Base-by-base conservation (phyloP, 2,888 invertebrate species). In the Drosophila limbata region DNA sequence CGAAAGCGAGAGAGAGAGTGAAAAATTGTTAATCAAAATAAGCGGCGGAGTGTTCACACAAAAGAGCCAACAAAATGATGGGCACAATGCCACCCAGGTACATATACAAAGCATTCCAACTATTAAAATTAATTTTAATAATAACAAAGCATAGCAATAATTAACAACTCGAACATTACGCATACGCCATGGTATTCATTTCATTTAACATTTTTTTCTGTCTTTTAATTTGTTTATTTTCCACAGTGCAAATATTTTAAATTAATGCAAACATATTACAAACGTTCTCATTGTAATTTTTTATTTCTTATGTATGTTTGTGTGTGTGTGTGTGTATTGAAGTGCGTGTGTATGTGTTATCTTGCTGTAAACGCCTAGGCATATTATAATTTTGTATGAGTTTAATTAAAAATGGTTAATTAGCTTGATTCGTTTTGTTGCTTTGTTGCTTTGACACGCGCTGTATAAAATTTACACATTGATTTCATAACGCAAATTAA, bases 71-170 rank as follows among this genome's bases (percentile, higher is more conserved):
- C 92, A 92, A 92, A 92, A 93, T 93, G 93, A 92, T 93, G 92
- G 92, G 92, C 91, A 92, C 93, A 91, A 93, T 93, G 92, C 93
- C 92, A 89, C 92, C 92, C 92, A 93, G 92, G 92, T 93, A 93
- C 90, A 91, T 90, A 90, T 89, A 71, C 68, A 60, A 74, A 77
- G 70, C 61, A 82, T 77, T 80, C 64, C 66, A 69, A 74, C 77
- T 77, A 66, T 73, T 79, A 21, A 70, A 69, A 76, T 73, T 72
- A 81, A 80, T 84, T 75, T 78, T 77, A 73, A 52, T 64, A 53
- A 69, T 44, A 69, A 78, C 68, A 66, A 67, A 59, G 63, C 66
- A 70, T 77, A 57, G 65, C 69, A 73, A 78, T 77, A 81, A 74
- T 73, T 77, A 81, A 69, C 67, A 76, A 67, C 69, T 69, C 71